These are phyloP conservation scores for Gymnocephalus cernua DNA, from an alignment of 2,113 vertebrate genomes.

Conservation along the genomic window DNA sequence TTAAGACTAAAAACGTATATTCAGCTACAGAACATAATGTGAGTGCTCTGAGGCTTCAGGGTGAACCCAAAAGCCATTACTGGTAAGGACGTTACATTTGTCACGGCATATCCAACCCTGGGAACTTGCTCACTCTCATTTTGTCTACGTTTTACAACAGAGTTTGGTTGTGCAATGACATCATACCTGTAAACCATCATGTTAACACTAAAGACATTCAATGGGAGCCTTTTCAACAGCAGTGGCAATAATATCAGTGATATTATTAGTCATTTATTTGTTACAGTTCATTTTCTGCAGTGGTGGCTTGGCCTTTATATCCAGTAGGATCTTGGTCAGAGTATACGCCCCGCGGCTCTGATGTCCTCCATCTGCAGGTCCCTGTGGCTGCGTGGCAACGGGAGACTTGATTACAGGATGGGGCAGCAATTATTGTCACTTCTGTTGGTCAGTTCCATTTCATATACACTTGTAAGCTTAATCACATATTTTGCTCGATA, in stretches of 20 bases:
- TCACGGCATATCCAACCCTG: too few relatives aligned
- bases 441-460: background rate
- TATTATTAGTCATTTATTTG: background rate
- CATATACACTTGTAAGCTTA: background rate
- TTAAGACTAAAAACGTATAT: background rate
- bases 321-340: background rate
- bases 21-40: background rate
- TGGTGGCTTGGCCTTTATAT: background rate
- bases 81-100: background rate
- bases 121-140: too few relatives aligned
- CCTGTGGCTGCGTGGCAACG: background rate
- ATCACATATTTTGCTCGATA: background rate
- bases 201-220: background rate
- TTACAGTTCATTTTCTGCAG: background rate
- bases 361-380: background rate
- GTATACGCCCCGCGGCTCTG: background rate
- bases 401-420: background rate
- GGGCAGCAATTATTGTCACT: slow-evolving; percentile 17
- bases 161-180: too few relatives aligned
- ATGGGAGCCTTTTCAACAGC: background rate
- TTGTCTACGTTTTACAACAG: too few relatives aligned
- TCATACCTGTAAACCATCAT: background rate
- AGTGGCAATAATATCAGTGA: background rate
- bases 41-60: background rate
- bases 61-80: background rate